Evolutionary conservation across 2,797 vertebrate genomes (phyloP), one percentile per base, ranked within the genome.

Genomic region (Rallus crepitans): DNA sequence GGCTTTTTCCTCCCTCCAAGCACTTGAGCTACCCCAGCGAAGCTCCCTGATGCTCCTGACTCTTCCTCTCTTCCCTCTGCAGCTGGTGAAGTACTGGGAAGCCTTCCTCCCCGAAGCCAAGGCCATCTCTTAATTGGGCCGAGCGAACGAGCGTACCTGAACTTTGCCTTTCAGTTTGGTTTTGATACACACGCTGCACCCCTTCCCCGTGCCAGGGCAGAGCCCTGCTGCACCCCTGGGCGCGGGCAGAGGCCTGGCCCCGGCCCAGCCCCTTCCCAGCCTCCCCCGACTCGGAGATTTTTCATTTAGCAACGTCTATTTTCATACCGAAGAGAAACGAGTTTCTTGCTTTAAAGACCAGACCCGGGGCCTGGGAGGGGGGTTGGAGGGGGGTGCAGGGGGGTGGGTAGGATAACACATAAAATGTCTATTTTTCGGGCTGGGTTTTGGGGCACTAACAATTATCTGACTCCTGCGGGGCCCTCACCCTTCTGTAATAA

Each of bases 21-120:
- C 6, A 11, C 63, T 64, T 15, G 45, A 24, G 9, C 13, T 2
- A 27, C 12, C 40, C 27, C 11, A 60, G 53, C 11, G 7, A 5
- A 37, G 40, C 4, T 4, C 33, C 28, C 0, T 16, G 2, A 3
- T 15, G 28, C 39, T 65, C 61, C 88, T 95, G 40, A 89, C 63
- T 53, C 7, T 71, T 50, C 65, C 42, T 69, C 79, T 88, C 76
- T 89, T 20, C 82, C 93, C 82, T 87, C 95, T 93, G 11, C 98
- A 99, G 99, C 97, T 99, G 96, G 99, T 99, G 82, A 99, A 99
- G 95, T 99, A 99, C 97, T 99, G 99, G 99, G 99, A 99, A 98
- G 99, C 99, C 0, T 99, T 99, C 98, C 97, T 99, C 73, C 99
- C 99, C 0, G 99, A 99, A 98, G 99, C 99, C 23, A 99, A 99